These are phyloP conservation scores for Nephila pilipes DNA, from an alignment of 1,140 invertebrate species.

Conservation along the genomic window DNA sequence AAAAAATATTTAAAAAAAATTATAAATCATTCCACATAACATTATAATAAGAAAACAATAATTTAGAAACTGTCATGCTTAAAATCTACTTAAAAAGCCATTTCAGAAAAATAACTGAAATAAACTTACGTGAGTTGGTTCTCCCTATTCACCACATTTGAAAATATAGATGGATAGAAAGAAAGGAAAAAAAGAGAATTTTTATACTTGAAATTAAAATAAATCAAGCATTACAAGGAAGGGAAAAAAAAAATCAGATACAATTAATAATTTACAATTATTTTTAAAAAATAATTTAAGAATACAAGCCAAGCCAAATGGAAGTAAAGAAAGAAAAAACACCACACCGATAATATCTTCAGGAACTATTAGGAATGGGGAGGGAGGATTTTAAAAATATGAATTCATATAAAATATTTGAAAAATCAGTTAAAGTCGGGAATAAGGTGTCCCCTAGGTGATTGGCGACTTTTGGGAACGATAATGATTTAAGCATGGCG, in stretches of 20 bases:
- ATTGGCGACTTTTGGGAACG: too few species aligned
- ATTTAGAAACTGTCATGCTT: slow-evolving; percentile 23
- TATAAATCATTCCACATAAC: not conserved
- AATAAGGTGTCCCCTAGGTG: too few species aligned
- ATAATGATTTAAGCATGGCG: too few species aligned
- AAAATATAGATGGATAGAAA: slow-evolving; percentile 65
- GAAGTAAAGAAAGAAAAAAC: slow-evolving; percentile 28
- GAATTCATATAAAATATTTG: too few species aligned
- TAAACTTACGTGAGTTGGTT: slow-evolving; percentile 76
- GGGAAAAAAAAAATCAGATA: not conserved
- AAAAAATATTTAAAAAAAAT: not conserved
- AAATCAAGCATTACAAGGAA: slow-evolving; percentile 10
- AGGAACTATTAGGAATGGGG: too few species aligned
- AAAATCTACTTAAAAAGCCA: not conserved
- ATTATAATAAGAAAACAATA: not conserved
- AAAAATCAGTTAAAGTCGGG: too few species aligned
- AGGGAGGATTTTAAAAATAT: not conserved
- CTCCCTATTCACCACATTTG: slow-evolving; percentile 72
- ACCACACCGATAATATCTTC: not conserved
- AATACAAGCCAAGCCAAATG: slow-evolving; percentile 4
- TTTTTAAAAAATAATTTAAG: not conserved
- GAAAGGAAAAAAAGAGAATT: slow-evolving; percentile 59
- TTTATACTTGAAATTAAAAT: slow-evolving; percentile 61
- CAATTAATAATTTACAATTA: not conserved
- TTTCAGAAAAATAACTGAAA: slow-evolving; percentile 73